A percentile compares a stretch with the other conserved stretches of the same genome.
Evolutionary conservation across 92 coral and sea anemone genomes (phyloP).

Genomic region (Montipora capitata): DNA sequence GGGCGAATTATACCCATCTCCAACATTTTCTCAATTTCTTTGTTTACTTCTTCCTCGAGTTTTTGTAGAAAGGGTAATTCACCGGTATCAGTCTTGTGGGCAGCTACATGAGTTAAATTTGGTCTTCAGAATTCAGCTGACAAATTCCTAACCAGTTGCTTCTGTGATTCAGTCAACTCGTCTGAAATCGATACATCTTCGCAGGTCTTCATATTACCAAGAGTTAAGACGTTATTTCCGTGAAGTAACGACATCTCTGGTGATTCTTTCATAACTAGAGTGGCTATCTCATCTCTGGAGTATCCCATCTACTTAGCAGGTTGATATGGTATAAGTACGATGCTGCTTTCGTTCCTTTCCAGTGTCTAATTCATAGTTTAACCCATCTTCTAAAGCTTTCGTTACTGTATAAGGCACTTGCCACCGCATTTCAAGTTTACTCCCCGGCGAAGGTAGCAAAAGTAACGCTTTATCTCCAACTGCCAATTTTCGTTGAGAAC

Average conservation of each 20-base stretch:
- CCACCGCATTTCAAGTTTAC: too few relatives aligned
- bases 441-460: too few relatives aligned
- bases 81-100: slow-evolving; percentile 8
- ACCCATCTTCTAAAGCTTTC: not conserved
- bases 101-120: not conserved
- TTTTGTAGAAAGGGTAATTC: slow-evolving; percentile 35
- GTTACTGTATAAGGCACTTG: too few relatives aligned
- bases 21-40: slow-evolving; percentile 62
- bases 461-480: too few relatives aligned
- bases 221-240: not conserved
- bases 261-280: slow-evolving; percentile 36
- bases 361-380: not conserved
- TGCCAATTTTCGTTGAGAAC: too few relatives aligned
- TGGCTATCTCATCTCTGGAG: slow-evolving; percentile 31
- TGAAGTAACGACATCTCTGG: slow-evolving; percentile 11
- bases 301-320: slow-evolving; percentile 53
- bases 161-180: not conserved
- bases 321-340: slow-evolving; percentile 56
- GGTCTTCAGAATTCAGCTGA: not conserved
- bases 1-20: slow-evolving; percentile 45
- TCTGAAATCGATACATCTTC: not conserved
- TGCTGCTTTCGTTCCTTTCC: slow-evolving; percentile 29
- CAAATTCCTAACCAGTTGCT: not conserved
- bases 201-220: not conserved
- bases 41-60: not conserved